These are phyloP conservation scores for Julus scandinavius DNA, from an alignment of 2,888 invertebrate species.

Conservation along the genomic window DNA sequence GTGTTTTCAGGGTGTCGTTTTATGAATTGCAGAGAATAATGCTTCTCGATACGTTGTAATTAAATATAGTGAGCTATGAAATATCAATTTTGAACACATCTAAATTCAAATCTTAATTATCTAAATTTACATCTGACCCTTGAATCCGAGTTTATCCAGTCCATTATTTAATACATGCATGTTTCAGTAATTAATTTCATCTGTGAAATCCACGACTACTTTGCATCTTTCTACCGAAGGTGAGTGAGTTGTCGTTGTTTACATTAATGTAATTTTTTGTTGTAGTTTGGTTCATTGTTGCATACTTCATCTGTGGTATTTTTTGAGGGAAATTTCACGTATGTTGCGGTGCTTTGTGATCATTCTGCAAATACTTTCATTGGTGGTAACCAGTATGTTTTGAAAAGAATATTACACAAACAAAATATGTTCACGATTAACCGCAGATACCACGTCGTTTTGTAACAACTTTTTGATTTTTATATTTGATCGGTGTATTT, in stretches of 20 bases:
- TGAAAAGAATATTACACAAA: no score
- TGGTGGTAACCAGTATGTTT: not conserved
- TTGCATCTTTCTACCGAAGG: conserved; percentile 5
- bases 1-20: no score
- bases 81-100: no score
- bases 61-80: no score
- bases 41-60: no score
- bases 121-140: no score
- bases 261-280: not conserved
- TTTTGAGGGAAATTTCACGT: not conserved
- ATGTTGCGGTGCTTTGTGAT: not conserved
- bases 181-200: not conserved
- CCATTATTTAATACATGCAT: conserved; percentile 1
- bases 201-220: conserved; percentile 22
- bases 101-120: no score
- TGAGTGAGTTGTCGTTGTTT: not conserved
- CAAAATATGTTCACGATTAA: no score
- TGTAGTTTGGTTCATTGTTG: not conserved
- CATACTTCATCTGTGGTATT: not conserved
- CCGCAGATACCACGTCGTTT: no score
- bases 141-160: not conserved
- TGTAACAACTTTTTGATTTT: no score
- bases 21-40: no score
- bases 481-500: no score
- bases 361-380: conserved; percentile 34